A percentile compares a stretch with the other conserved stretches of the same genome.
Evolutionary conservation across 2,113 vertebrate species (phyloP).

Genomic region (Pygoscelis antarcticus): DNA sequence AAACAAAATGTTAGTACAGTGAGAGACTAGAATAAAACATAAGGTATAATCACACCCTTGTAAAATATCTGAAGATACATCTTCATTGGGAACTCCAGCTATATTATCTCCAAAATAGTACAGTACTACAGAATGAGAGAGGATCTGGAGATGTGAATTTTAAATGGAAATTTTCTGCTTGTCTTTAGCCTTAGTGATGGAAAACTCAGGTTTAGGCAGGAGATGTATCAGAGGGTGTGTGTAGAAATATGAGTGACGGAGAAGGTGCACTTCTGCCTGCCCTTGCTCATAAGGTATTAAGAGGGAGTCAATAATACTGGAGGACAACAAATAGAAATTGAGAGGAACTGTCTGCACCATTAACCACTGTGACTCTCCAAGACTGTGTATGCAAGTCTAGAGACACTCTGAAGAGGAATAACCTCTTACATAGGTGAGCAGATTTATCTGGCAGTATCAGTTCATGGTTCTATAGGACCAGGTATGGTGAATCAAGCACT

Average conservation of each 20-base stretch:
- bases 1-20: neutral
- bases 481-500: neutral
- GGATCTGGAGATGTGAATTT: neutral
- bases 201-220: neutral
- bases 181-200: neutral
- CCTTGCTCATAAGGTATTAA: neutral
- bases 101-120: neutral
- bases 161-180: neutral
- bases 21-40: neutral
- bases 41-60: neutral
- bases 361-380: neutral
- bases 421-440: neutral
- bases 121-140: neutral
- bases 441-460: neutral
- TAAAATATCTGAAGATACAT: neutral
- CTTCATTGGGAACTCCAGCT: neutral
- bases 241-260: neutral
- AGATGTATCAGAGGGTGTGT: neutral
- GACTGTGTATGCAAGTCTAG: neutral
- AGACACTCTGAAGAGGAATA: neutral
- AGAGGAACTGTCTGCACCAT: neutral
- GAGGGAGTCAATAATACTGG: neutral
- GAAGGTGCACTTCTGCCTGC: neutral
- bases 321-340: slow-evolving; percentile 31
- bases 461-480: neutral